Percentiles rank a stretch among this genome's conserved stretches.
These are phyloP conservation scores for Zosterops hypoxanthus DNA, from an alignment of 2,113 vertebrate genomes.

Conservation along the genomic window DNA sequence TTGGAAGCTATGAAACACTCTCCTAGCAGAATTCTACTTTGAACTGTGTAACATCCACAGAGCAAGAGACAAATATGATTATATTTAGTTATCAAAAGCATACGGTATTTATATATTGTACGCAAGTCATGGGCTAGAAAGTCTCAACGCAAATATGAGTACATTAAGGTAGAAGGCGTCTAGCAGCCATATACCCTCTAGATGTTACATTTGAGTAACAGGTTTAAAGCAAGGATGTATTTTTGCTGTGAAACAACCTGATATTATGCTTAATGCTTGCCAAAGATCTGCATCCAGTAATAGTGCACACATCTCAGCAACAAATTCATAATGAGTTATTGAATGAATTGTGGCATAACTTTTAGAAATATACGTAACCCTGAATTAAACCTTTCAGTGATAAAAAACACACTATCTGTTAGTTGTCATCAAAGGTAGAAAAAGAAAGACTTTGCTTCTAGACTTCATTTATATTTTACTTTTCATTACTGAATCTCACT, in stretches of 20 bases:
- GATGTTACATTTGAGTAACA: not conserved
- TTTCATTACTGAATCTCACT: not conserved
- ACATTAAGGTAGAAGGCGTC: not conserved
- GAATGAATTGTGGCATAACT: not conserved
- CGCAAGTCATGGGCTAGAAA: not conserved
- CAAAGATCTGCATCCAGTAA: fast-evolving
- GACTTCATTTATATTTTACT: not conserved
- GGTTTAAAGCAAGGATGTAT: not conserved
- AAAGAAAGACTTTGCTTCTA: not conserved
- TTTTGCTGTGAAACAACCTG: not conserved
- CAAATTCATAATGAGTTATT: not conserved
- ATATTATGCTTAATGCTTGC: not conserved
- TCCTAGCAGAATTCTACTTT: not conserved
- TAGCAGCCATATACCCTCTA: not conserved
- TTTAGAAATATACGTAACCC: not conserved
- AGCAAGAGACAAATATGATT: not conserved
- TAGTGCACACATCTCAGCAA: not conserved
- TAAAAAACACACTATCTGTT: not conserved
- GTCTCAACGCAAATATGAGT: not conserved
- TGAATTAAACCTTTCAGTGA: not conserved
- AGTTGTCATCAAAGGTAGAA: not conserved
- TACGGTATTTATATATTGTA: not conserved
- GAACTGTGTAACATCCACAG: not conserved
- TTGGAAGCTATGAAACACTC: not conserved
- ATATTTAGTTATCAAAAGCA: not conserved